Evolutionary conservation across 2,797 vertebrate genomes (phyloP), one percentile per base, ranked within the genome.

Genomic region (Pseudotriccus pelzelni): DNA sequence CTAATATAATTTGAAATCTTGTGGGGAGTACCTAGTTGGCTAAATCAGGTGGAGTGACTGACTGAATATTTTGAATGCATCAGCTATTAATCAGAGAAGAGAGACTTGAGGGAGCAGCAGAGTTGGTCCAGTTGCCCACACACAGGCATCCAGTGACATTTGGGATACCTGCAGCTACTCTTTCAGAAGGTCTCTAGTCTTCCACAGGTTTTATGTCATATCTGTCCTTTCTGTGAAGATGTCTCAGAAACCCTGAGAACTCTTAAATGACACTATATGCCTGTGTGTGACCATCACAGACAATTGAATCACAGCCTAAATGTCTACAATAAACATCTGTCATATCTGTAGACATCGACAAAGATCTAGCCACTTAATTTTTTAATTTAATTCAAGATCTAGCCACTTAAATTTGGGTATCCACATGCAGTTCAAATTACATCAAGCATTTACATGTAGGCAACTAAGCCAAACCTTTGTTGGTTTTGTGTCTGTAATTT

Each of bases 381-480:
- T n/a, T n/a, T 18, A 69, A 95, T 34, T 14, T 49, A 53, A 36
- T 63, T 86, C 15, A 56, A 55, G n/a, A 66, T 46, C 27, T 44
- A 53, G 20, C 20, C 18, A 50, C 2, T 8, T 23, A 72, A 63
- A 39, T 56, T n/a, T 72, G 58, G 5, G 12, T 77, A 24, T 49
- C 43, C 27, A 28, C 27, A 55, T 53, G 9, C 10, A 81, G 15
- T 19, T 47, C 39, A 76, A 41, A 62, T 66, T n/a, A n/a, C 2
- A 68, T 10, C 12, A 56, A 53, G 8, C 0, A 0, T 22, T 32
- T 86, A 4, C 22, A 9, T 53, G 17, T 39, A 64, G 19, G 52
- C 5, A 84, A 30, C 2, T 74, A 25, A 60, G 27, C 1, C 13
- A 84, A 86, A 23, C 0, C 2, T 70, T 77, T 0, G 0, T 7